Evolutionary conservation across 2,797 vertebrate genomes (phyloP).

Genomic region (Heliangelus exortis): DNA sequence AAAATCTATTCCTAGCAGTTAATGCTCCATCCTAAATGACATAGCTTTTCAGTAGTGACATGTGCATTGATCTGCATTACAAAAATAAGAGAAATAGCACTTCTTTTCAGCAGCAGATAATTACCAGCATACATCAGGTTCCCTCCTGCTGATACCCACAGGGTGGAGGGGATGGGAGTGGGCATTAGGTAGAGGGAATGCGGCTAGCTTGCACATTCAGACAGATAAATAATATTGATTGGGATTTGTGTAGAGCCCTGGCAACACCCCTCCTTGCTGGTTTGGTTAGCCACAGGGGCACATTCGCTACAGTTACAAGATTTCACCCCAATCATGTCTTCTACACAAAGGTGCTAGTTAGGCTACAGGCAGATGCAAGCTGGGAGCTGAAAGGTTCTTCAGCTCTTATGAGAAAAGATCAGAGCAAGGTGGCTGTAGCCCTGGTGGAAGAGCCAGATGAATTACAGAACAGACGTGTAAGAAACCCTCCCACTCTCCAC

Average conservation of each 20-base stretch:
- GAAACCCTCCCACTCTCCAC: background rate
- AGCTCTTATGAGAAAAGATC: background rate
- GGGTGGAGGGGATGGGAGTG: slow-evolving; percentile 59
- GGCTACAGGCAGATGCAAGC: background rate
- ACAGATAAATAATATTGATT: slow-evolving; percentile 60
- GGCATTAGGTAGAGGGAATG: slow-evolving; percentile 51
- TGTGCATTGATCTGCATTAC: slow-evolving; percentile 50
- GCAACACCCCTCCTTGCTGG: background rate
- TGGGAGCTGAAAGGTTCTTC: slow-evolving; percentile 22
- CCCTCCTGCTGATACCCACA: slow-evolving; percentile 58
- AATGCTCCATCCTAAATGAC: slow-evolving; percentile 66
- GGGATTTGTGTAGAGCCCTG: slow-evolving; percentile 28
- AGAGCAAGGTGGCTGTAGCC: background rate
- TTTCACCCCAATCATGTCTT: slow-evolving; percentile 58
- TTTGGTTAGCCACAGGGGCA: slow-evolving; percentile 45
- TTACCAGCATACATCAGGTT: slow-evolving; percentile 59
- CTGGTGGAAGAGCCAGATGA: background rate
- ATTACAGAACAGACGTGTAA: background rate
- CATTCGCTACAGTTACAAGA: background rate
- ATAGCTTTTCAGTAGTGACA: slow-evolving; percentile 46
- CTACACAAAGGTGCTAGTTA: slow-evolving; percentile 43
- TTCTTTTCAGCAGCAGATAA: slow-evolving; percentile 67
- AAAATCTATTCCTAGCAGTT: slow-evolving; percentile 68
- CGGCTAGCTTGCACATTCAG: background rate
- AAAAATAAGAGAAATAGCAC: slow-evolving; percentile 69